Percentiles rank a stretch among this genome's conserved stretches.
These are phyloP conservation scores for Bombylius major DNA, from an alignment of 2,888 invertebrate species.

Conservation along the genomic window DNA sequence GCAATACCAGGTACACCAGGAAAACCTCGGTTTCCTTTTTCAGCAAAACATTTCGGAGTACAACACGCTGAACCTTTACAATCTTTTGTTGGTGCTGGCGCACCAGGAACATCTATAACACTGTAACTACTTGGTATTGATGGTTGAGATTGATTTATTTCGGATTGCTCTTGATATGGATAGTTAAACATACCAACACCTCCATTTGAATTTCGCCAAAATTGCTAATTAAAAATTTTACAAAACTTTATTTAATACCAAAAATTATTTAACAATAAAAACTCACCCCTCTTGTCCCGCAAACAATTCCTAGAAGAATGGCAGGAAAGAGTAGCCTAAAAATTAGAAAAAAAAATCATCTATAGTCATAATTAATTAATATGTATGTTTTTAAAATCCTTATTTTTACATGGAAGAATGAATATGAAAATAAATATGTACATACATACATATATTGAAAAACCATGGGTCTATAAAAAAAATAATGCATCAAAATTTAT, in stretches of 20 bases:
- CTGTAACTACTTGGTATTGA: conserved; percentile 28
- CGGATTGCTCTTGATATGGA: conserved; percentile 10
- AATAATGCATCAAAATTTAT: too few species aligned
- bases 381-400: too few species aligned
- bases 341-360: conserved; percentile 2
- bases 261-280: background rate
- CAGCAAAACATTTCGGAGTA: conserved; percentile 76
- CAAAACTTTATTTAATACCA: too few species aligned
- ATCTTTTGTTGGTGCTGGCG: conserved; percentile 42
- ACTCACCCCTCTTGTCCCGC: conserved; percentile 30
- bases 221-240: conserved; percentile 28
- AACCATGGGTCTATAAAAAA: too few species aligned
- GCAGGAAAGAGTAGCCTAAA: conserved; percentile 33
- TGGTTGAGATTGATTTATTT: conserved; percentile 20
- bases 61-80: conserved; percentile 59
- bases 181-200: conserved; percentile 27
- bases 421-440: too few species aligned
- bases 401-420: too few species aligned
- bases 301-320: conserved; percentile 26
- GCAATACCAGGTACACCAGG: conserved; percentile 58
- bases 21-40: conserved; percentile 69
- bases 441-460: too few species aligned
- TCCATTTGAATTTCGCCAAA: conserved; percentile 30
- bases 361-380: background rate
- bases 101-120: conserved; percentile 25